Conservation (phyloP, 2,888 invertebrate genomes). For the Idaea aversata region DNA sequence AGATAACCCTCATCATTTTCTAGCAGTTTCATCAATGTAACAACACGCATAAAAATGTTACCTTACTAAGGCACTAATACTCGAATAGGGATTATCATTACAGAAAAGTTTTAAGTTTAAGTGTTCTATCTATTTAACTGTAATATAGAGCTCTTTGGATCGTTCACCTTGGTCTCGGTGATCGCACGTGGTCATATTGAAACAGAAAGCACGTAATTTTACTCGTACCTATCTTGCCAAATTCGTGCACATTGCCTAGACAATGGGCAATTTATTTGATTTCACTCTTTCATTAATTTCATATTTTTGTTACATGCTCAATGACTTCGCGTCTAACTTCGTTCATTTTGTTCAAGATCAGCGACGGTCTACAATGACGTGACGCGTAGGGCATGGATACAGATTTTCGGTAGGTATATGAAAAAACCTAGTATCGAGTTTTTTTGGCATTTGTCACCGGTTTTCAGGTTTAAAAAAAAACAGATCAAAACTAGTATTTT, state of each 20-base stretch:
- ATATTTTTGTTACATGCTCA: slow-evolving; percentile 48
- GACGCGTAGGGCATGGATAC: neutral
- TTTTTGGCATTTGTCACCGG: no score
- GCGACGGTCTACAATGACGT: neutral
- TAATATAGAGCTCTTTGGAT: neutral
- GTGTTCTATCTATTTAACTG: no score
- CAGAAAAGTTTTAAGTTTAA: no score
- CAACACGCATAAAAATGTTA: no score
- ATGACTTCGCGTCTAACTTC: slow-evolving; percentile 5
- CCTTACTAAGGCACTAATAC: no score
- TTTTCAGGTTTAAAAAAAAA: no score
- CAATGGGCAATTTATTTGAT: slow-evolving; percentile 78
- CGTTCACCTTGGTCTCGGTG: slow-evolving; percentile 14
- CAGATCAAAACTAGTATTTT: no score
- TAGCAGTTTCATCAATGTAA: no score
- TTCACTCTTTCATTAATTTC: slow-evolving; percentile 75
- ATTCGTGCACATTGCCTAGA: slow-evolving; percentile 68
- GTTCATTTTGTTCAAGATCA: slow-evolving; percentile 5
- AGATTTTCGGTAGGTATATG: neutral
- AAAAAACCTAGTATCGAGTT: no score
- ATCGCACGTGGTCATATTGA: slow-evolving; percentile 59
- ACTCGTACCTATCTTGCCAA: slow-evolving; percentile 44
- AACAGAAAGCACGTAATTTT: slow-evolving; percentile 65
- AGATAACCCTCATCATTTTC: no score
- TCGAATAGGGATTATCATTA: no score